Evolutionary conservation across 2,797 vertebrate species (phyloP), one percentile per base, ranked within the genome.

Genomic region (Micropoecilia bifurca): DNA sequence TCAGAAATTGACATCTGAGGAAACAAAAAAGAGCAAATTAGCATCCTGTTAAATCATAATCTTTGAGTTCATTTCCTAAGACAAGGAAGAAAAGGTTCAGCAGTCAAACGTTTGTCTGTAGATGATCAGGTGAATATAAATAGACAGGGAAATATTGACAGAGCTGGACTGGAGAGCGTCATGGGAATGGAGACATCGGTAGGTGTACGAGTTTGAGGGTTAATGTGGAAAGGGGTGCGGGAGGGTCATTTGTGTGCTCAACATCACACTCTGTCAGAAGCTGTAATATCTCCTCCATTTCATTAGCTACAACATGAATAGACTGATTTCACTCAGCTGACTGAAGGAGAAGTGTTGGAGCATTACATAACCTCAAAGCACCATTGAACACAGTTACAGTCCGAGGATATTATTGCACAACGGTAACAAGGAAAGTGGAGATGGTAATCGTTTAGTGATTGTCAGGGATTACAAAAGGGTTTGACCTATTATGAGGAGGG

Each of bases 201-300:
- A 83, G 88, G 87, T 36, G 80, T 80, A 71, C 61, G 74, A 75
- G 75, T 1, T 46, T 47, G n/a, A 13, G 30, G 4, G 43, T 1
- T 36, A 55, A 57, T 45, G 25, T n/a, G 25, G 25, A 22, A 39
- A 25, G 43, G 13, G 8, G 25, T 8, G 45, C 33, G 46, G 61
- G 48, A 50, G 71, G 61, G 25, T 39, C 90, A 86, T 92, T 88
- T 86, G 86, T 90, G 87, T 80, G 86, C 85, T 91, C 87, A 89
- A 90, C 89, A 92, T 91, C 89, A 88, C 78, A 73, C 87, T 86
- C 88, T 86, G 86, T 93, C 91, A 91, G 81, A 86, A 89, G 83
- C 84, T 86, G 88, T 91, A 91, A 93, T 89, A 93, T 93, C 90
- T 85, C 93, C 90, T 93, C 92, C 87, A 88, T 92, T 92, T 93